Evolutionary conservation across 2,113 vertebrate genomes (phyloP).

Genomic region (Mastomys natalensis): DNA sequence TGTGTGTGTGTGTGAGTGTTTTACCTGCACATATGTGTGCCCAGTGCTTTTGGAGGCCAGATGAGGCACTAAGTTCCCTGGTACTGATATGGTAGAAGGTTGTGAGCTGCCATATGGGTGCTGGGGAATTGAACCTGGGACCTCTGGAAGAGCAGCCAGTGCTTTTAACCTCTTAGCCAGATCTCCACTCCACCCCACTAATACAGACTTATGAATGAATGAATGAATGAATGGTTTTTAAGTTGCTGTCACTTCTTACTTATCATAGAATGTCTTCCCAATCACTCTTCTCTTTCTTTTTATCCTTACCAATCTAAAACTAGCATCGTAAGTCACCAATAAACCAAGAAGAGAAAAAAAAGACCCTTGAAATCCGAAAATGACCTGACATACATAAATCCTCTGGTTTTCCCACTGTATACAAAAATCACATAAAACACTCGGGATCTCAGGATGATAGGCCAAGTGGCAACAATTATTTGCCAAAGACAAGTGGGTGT

Average conservation of each 20-base stretch:
- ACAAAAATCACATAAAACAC: not conserved
- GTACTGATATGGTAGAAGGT: not conserved
- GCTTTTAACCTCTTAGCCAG: not conserved
- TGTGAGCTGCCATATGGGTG: not conserved
- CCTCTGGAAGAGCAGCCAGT: not conserved
- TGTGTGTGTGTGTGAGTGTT: not conserved
- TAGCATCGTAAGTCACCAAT: not conserved
- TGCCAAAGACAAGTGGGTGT: not conserved
- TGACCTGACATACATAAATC: not conserved
- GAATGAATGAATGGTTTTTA: not conserved
- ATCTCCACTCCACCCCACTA: not conserved
- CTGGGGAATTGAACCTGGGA: not conserved
- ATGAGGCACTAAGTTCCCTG: not conserved
- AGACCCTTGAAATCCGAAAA: not conserved
- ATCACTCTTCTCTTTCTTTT: not conserved
- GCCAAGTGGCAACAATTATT: not conserved
- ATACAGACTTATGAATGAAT: not conserved
- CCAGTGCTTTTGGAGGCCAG: not conserved
- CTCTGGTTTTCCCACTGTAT: not conserved
- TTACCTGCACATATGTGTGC: not conserved
- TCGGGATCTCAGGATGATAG: not conserved
- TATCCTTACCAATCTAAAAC: not conserved
- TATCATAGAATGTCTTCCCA: not conserved
- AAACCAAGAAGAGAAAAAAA: not conserved
- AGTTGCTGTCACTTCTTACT: not conserved